These are phyloP conservation scores for Mungos mungo DNA, from an alignment of 2,113 vertebrate genomes.

Conservation along the genomic window DNA sequence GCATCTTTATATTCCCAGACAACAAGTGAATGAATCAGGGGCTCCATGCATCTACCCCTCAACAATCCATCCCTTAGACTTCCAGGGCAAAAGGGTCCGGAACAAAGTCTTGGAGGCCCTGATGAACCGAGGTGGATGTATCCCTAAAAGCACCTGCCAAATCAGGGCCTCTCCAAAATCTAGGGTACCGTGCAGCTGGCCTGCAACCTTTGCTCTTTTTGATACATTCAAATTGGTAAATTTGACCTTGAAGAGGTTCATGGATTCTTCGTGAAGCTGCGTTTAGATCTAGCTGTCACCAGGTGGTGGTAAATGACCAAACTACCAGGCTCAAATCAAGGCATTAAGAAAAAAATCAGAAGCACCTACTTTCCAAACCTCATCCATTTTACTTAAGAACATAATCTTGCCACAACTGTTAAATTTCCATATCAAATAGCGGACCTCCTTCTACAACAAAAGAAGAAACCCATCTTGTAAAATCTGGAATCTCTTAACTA, in stretches of 20 bases:
- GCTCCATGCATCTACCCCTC: not conserved
- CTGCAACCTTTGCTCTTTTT: not conserved
- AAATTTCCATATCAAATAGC: not conserved
- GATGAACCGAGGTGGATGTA: not conserved
- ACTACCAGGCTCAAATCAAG: not conserved
- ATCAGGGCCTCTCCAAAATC: not conserved
- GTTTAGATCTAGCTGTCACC: conserved; percentile 19
- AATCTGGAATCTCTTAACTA: not conserved
- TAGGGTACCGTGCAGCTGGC: not conserved
- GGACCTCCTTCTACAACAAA: not conserved
- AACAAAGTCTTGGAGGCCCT: not conserved
- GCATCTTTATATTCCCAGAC: not conserved
- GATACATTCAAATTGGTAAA: not conserved
- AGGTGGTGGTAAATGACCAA: conserved; percentile 12
- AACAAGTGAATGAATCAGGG: not conserved
- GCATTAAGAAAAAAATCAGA: not conserved
- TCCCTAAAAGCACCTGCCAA: not conserved
- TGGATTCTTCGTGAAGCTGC: not conserved
- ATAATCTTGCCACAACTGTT: not conserved
- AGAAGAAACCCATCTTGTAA: not conserved
- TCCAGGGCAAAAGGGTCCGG: not conserved
- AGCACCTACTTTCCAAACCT: not conserved
- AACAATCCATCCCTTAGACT: not conserved
- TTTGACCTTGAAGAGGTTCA: not conserved
- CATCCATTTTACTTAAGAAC: not conserved